phyloP scores from a whole-genome alignment of 2,888 invertebrate genomes.

The Aphrophora alni region DNA sequence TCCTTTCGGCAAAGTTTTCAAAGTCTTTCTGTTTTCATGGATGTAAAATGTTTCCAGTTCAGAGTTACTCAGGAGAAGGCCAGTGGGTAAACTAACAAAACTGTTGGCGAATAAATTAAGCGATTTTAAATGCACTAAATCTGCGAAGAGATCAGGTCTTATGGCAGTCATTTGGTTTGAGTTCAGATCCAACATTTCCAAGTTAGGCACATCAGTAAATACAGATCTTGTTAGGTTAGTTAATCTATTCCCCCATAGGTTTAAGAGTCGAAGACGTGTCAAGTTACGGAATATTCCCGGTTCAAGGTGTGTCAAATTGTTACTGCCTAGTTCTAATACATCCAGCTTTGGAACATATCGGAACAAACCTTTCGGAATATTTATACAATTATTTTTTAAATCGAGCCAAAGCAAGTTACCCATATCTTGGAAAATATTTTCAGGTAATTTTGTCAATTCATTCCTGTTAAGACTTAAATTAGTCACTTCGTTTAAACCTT shows the following conservation, averaged over 20 bases:
- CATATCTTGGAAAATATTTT: conserved; percentile 67
- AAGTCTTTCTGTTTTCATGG: conserved; percentile 56
- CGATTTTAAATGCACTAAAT: conserved; percentile 63
- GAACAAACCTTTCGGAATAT: conserved; percentile 65
- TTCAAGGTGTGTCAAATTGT: conserved; percentile 68
- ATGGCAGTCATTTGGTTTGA: conserved; percentile 69
- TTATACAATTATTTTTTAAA: conserved; percentile 66
- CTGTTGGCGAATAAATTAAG: conserved; percentile 73
- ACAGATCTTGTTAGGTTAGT: conserved; percentile 66
- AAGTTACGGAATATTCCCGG: conserved; percentile 68
- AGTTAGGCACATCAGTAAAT: conserved; percentile 67
- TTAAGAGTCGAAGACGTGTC: conserved; percentile 65
- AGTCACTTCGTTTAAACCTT: conserved; percentile 62
- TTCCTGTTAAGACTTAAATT: conserved; percentile 67
- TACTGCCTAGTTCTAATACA: conserved; percentile 70
- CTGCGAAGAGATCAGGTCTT: conserved; percentile 66
- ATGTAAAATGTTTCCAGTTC: conserved; percentile 57
- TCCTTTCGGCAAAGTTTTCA: conserved; percentile 64
- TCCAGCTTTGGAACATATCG: conserved; percentile 61
- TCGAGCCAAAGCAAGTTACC: conserved; percentile 68
- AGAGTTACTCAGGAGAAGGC: conserved; percentile 64
- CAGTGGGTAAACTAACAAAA: conserved; percentile 67
- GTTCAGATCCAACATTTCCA: conserved; percentile 72
- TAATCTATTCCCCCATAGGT: conserved; percentile 73
- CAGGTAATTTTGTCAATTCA: conserved; percentile 65